Evolutionary conservation across 2,888 invertebrate genomes (phyloP).

Genomic region (Hydraecia micacea): DNA sequence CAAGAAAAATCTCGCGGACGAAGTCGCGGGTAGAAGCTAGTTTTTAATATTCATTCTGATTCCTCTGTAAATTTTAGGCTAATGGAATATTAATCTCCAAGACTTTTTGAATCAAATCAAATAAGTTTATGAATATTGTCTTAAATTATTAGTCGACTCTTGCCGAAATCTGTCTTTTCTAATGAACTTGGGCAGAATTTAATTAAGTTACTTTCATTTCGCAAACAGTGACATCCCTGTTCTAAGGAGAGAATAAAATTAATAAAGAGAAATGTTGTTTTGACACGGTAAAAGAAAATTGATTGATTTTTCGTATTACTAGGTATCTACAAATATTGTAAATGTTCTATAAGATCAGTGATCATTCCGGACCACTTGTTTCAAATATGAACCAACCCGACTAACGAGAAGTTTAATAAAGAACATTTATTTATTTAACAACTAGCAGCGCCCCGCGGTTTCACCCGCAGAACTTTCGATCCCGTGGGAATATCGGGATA

Average conservation of each 20-base stretch:
- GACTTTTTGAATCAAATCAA: slow-evolving; percentile 55
- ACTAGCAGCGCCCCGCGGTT: too few relatives aligned
- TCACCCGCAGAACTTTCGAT: too few relatives aligned
- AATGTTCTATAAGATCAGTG: neutral
- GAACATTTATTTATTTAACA: neutral
- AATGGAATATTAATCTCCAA: slow-evolving; percentile 61
- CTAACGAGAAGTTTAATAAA: neutral
- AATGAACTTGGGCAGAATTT: slow-evolving; percentile 59
- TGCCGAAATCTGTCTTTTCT: slow-evolving; percentile 75
- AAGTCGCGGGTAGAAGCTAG: too few relatives aligned
- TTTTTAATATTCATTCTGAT: slow-evolving; percentile 37
- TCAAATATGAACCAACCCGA: neutral
- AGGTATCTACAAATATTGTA: too few relatives aligned
- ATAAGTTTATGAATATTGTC: slow-evolving; percentile 59
- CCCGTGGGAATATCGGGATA: too few relatives aligned
- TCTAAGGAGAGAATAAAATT: slow-evolving; percentile 10
- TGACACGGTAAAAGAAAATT: neutral
- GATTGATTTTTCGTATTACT: neutral
- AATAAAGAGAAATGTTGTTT: slow-evolving; percentile 21
- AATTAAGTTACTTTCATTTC: slow-evolving; percentile 40
- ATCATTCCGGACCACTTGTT: neutral
- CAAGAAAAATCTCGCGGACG: neutral
- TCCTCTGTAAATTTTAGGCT: slow-evolving; percentile 18
- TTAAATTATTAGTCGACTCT: slow-evolving; percentile 56
- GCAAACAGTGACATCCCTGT: slow-evolving; percentile 28